Base-by-base conservation (phyloP, 1,140 invertebrate species). In the Nephotettix cincticeps region DNA sequence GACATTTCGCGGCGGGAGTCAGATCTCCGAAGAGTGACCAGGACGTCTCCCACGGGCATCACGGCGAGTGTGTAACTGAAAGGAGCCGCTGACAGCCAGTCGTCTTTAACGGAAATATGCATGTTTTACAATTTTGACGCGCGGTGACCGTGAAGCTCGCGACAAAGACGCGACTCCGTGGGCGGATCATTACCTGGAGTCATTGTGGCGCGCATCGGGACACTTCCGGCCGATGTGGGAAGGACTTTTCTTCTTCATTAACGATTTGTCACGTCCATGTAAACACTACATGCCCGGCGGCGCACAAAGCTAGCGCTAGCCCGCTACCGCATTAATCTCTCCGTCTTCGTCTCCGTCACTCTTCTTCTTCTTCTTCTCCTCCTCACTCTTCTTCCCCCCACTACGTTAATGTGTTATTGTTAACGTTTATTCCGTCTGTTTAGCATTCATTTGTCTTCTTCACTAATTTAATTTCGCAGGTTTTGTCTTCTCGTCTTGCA, bases 51-150 rank as follows among this genome's bases (percentile, higher is more conserved):
- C 6, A 2, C 9, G 54, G 19, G 19, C 17, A 13, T 14, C 21
- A 9, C 54, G 28, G 13, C 64, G 45, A 67, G 64, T 67, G 30
- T 67, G 64, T 67, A 30, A 45, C 64, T 19, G 64, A 67, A 67
- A 36, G 64, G 64, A 63, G 27, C 32, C 9, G 64, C 32, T 36
- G n/a, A 36, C 32, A 6, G 40, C 21, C 40, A 67, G 64, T 65
- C 63, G 63, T 67, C 64, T 67, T 67, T 67, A 67, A 67, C 64
- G 64, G 64, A 67, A 67, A 67, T 67, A 67, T 67, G 64, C 64
- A 67, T 67, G 64, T 67, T 67, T 67, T 67, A 67, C 64, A 67
- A 67, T 67, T 67, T 67, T 67, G 64, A 67, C 64, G 64, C 30
- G 64, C 64, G 64, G 11, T 27, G 64, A 67, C 32, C 64, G 64